These are phyloP conservation scores for Mus minutoides DNA, from an alignment of 2,797 vertebrate species.

Conservation along the genomic window DNA sequence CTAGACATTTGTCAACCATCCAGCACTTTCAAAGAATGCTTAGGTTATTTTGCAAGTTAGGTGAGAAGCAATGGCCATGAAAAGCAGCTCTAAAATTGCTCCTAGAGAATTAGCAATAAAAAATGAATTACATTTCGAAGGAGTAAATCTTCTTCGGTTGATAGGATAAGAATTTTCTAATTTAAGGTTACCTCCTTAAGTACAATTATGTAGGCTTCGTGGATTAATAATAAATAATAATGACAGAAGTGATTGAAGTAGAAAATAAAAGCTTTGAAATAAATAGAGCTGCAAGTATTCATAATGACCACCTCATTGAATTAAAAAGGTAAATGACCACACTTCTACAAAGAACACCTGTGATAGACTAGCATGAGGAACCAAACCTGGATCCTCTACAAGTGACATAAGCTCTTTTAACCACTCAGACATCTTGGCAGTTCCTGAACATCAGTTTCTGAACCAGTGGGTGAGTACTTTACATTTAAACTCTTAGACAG, in stretches of 20 bases:
- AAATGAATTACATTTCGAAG: conserved; percentile 18
- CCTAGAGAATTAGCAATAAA: conserved; percentile 50
- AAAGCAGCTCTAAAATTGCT: conserved; percentile 51
- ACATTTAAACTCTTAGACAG: neutral
- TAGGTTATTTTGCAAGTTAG: conserved; percentile 56
- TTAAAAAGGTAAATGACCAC: neutral
- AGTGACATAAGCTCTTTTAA: neutral
- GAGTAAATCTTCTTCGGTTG: conserved; percentile 44
- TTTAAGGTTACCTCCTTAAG: conserved; percentile 58
- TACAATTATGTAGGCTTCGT: conserved; percentile 40
- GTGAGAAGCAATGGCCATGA: conserved; percentile 44
- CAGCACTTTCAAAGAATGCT: conserved; percentile 53
- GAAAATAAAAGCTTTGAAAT: conserved; percentile 59
- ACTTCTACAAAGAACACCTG: conserved; percentile 3
- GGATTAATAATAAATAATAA: conserved; percentile 70
- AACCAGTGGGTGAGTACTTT: neutral
- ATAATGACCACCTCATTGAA: neutral
- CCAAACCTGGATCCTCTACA: neutral
- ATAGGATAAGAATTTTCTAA: conserved; percentile 48
- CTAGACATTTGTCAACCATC: conserved; percentile 70
- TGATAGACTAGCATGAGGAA: neutral
- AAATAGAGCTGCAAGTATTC: conserved; percentile 60
- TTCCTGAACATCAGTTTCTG: neutral
- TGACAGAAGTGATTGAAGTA: conserved; percentile 42
- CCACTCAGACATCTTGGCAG: neutral